phyloP scores from a whole-genome alignment of 2,113 vertebrate genomes.

The Scolopax mira region DNA sequence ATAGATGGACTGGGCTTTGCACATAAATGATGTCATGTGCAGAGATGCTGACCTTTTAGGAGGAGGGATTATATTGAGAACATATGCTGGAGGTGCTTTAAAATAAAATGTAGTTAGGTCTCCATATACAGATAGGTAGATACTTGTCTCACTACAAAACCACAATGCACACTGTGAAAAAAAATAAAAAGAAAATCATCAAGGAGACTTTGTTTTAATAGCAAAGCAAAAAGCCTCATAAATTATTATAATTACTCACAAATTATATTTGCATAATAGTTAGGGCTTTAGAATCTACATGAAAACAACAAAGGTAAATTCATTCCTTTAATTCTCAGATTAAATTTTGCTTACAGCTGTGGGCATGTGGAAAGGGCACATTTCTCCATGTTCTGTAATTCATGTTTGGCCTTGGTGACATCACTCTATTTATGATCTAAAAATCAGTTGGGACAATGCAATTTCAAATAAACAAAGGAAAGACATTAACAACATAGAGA shows the following conservation, averaged over 20 bases:
- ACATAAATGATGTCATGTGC: background rate
- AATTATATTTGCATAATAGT: background rate
- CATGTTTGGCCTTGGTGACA: background rate
- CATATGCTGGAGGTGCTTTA: background rate
- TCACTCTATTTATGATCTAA: background rate
- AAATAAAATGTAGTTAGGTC: background rate
- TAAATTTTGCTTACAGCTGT: background rate
- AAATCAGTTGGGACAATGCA: background rate
- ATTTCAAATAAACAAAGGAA: background rate
- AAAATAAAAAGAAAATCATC: background rate
- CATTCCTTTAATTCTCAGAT: background rate
- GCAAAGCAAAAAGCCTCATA: background rate
- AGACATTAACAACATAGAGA: background rate
- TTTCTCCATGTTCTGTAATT: background rate
- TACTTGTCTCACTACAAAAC: background rate
- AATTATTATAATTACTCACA: background rate
- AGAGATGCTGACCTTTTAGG: background rate
- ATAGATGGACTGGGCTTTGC: background rate
- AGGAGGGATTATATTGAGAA: slow-evolving; percentile 1
- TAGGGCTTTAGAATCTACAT: background rate
- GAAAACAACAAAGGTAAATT: background rate
- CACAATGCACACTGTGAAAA: background rate
- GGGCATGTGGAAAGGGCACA: background rate
- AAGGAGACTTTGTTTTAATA: background rate
- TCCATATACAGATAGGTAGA: background rate